phyloP scores from a whole-genome alignment of 2,888 invertebrate genomes.

The Charanyca ferruginea region DNA sequence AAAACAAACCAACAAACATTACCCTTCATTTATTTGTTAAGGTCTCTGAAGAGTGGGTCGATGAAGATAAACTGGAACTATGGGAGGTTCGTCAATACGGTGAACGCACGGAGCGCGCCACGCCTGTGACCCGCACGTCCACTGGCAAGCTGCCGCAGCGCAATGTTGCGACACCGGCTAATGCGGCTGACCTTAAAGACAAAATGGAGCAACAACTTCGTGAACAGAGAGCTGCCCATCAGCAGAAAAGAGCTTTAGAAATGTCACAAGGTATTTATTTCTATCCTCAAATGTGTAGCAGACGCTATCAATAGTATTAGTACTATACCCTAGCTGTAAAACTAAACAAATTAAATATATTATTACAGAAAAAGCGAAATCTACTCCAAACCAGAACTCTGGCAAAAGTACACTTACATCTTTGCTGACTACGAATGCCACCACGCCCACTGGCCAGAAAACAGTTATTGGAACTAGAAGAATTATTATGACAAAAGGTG shows the following conservation, averaged over 20 bases:
- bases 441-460: conserved; percentile 91
- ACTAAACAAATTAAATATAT: conserved; percentile 4
- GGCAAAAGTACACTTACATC: conserved; percentile 93
- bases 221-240: conserved; percentile 96
- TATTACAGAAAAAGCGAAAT: conserved; percentile 81
- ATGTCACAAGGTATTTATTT: conserved; percentile 90
- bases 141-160: conserved; percentile 93
- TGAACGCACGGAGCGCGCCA: conserved; percentile 94
- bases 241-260: conserved; percentile 95
- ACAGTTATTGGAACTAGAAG: conserved; percentile 92
- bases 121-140: conserved; percentile 95
- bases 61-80: conserved; percentile 98
- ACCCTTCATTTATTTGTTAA: conserved; percentile 54
- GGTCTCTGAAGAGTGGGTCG: conserved; percentile 98
- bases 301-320: not conserved
- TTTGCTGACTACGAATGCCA: conserved; percentile 89
- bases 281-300: not conserved
- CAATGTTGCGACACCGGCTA: conserved; percentile 87
- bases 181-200: conserved; percentile 95
- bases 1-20: too few species aligned
- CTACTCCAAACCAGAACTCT: conserved; percentile 88
- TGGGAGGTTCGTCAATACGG: conserved; percentile 99
- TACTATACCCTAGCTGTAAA: not conserved
- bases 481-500: conserved; percentile 95
- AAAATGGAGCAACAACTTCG: conserved; percentile 98